A percentile compares a stretch with the other conserved stretches of the same genome.
Conservation (phyloP, 2,113 vertebrate species). For the Oenanthe oenanthe region DNA sequence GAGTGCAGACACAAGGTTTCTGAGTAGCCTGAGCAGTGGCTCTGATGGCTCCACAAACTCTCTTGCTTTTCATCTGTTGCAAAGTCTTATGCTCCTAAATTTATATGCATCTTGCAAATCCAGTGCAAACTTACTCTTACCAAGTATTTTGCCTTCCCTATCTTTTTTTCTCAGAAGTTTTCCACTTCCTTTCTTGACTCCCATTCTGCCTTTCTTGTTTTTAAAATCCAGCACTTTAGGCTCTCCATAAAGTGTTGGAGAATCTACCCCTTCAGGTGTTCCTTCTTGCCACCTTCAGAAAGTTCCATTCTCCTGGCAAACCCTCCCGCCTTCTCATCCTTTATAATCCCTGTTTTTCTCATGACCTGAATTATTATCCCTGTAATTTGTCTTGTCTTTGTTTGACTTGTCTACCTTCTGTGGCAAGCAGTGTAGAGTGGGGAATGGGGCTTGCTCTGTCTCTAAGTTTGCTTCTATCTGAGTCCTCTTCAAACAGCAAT, state of each 20-base stretch:
- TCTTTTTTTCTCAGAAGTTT: neutral
- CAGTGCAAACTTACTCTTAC: neutral
- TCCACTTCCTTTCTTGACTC: neutral
- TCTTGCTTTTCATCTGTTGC: neutral
- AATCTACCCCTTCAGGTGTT: neutral
- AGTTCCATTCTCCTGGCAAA: neutral
- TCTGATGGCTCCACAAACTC: neutral
- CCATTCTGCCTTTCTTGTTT: neutral
- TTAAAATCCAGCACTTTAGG: neutral
- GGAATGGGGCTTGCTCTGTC: neutral
- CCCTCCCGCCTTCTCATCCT: neutral
- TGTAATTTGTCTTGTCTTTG: slow-evolving; percentile 16
- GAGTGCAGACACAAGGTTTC: neutral
- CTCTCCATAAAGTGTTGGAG: rapidly evolving
- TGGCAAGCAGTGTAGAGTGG: neutral
- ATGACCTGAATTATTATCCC: neutral
- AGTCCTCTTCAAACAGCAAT: neutral
- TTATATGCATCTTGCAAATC: neutral
- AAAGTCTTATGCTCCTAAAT: neutral
- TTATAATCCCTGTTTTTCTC: neutral
- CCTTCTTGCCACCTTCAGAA: neutral
- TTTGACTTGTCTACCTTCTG: neutral
- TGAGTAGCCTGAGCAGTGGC: neutral
- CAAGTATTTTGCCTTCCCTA: neutral
- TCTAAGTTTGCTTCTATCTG: neutral